These are phyloP conservation scores for Hanleya hanleyi DNA, from an alignment of 2,888 invertebrate genomes.

Conservation along the genomic window DNA sequence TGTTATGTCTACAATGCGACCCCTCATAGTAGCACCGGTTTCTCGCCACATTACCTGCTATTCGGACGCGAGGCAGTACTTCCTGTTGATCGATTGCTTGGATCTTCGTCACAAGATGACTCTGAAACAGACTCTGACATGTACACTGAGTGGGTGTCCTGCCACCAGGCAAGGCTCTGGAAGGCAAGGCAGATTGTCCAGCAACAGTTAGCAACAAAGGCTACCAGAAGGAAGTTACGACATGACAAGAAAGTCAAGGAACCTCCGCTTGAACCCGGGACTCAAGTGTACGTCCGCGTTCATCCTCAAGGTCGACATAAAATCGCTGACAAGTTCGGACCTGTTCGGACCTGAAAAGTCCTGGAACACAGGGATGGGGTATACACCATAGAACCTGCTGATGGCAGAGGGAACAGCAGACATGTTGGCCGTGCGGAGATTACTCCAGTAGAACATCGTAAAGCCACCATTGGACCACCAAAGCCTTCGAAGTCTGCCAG, in stretches of 20 bases:
- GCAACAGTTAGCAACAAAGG: background rate
- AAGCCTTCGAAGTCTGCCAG: too few species aligned
- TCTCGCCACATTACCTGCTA: constrained; percentile 3
- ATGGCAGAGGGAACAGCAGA: background rate
- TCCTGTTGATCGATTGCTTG: background rate
- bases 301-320: constrained; percentile 2
- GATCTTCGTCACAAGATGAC: background rate
- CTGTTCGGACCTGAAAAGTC: background rate
- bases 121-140: background rate
- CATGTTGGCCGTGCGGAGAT: background rate
- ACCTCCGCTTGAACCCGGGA: background rate
- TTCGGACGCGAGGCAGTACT: background rate
- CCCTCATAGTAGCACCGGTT: background rate
- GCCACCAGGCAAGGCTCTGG: background rate
- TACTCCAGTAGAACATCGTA: background rate
- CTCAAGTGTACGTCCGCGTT: background rate
- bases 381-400: background rate
- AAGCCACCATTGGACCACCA: too few species aligned
- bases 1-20: constrained; percentile 8
- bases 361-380: constrained; percentile 5
- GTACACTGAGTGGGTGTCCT: background rate
- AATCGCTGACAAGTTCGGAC: constrained; percentile 4
- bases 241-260: background rate
- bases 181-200: background rate
- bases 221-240: background rate